Conservation (phyloP, 2,797 vertebrate species). For the Hydrocynus forskahlii region DNA sequence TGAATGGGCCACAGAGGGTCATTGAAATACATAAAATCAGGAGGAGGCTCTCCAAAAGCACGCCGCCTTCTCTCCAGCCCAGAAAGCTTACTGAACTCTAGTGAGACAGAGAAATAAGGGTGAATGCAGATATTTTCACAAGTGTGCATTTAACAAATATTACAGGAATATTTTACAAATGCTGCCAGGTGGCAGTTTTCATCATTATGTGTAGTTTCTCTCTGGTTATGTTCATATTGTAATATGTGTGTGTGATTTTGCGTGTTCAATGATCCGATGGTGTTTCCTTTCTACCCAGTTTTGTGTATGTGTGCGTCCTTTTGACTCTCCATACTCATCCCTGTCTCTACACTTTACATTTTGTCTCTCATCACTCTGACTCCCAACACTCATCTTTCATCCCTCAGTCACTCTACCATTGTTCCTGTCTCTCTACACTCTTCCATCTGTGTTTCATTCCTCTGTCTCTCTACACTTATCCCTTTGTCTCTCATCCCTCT, state of each 20-base stretch:
- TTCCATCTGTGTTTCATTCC: neutral
- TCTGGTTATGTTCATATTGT: neutral
- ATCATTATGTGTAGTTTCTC: neutral
- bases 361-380: neutral
- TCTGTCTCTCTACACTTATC: neutral
- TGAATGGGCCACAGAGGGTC: constrained; percentile 84
- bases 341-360: too few species aligned
- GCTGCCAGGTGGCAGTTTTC: neutral
- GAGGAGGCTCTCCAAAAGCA: constrained; percentile 77
- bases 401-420: neutral
- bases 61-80: constrained; percentile 76
- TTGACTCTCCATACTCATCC: too few species aligned
- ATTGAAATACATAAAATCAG: constrained; percentile 85
- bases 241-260: constrained; percentile 6
- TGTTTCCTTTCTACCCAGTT: constrained; percentile 54
- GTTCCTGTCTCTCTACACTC: neutral
- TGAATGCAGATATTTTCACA: constrained; percentile 34
- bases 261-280: constrained; percentile 26
- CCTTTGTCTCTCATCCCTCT: neutral
- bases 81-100: constrained; percentile 73
- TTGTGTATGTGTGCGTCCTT: constrained; percentile 18
- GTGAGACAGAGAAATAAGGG: neutral
- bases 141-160: constrained; percentile 25
- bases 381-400: neutral
- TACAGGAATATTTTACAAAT: neutral